Evolutionary conservation across 2,797 vertebrate species (phyloP), one percentile per base, ranked within the genome.

Genomic region (Betta splendens): DNA sequence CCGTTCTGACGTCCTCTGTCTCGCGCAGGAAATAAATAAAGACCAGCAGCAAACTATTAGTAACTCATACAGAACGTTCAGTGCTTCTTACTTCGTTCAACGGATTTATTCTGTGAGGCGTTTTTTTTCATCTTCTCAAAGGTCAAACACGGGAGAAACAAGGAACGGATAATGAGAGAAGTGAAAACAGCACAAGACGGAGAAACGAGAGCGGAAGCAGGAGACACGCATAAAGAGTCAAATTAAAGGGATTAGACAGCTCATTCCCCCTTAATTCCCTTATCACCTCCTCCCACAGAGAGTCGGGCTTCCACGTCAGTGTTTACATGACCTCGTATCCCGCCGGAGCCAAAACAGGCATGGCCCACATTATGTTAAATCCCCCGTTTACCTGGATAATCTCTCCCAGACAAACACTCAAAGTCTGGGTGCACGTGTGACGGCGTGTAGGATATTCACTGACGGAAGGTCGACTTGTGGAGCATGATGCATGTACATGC

Each of bases 221-320:
- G 45, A 67, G 55, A 77, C 59, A 69, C 51, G 62, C 75, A 69
- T 39, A 68, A 45, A 80, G 54, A 87, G 77, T 80, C 75, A 89
- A 89, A 93, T 91, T 91, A 92, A 91, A 86, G 63, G 90, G 91
- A 92, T 92, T 92, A 92, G 85, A 75, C 65, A 72, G 82, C 81
- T 89, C 83, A 86, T 89, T 87, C 77, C 70, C 62, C 67, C 71
- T 62, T 89, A 91, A 91, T 86, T 87, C 89, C 82, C 84, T 92
- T 92, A 93, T 93, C 91, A 78, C 71, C 57, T 80, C 87, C 70
- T 83, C 82, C 87, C 92, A 92, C 85, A 75, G 81, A 83, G 85
- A 84, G 91, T 86, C 85, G 77, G 64, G 79, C 85, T 88, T 84
- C 80, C 72, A 79, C 79, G 8, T 72, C 49, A 61, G 80, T 91